These are phyloP conservation scores for Philypnodon macrostomus DNA, from an alignment of 2,797 vertebrate species.

Conservation along the genomic window DNA sequence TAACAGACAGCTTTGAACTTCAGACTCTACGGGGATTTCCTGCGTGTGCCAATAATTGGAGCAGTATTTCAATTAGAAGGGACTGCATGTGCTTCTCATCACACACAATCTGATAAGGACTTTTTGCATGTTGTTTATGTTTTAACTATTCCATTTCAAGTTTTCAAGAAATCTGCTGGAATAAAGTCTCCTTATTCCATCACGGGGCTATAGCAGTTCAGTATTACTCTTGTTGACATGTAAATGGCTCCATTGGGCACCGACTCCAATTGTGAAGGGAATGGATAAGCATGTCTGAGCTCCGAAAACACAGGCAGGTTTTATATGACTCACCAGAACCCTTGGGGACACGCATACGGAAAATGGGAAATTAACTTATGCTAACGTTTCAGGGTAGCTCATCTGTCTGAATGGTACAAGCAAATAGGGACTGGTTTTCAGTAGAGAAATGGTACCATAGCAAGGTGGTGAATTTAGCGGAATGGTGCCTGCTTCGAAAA, in stretches of 20 bases:
- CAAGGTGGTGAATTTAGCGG: background rate
- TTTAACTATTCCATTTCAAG: too few relatives aligned
- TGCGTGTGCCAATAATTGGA: slow-evolving; percentile 28
- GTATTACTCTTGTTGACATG: slow-evolving; percentile 31
- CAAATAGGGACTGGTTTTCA: slow-evolving; percentile 7
- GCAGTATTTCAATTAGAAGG: slow-evolving; percentile 23
- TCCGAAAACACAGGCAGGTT: slow-evolving; percentile 30
- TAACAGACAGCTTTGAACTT: slow-evolving; percentile 20
- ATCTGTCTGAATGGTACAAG: slow-evolving; percentile 35
- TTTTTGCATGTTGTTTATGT: too few relatives aligned
- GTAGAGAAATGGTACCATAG: slow-evolving; percentile 13
- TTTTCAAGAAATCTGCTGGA: too few relatives aligned
- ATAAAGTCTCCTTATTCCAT: slow-evolving; percentile 1
- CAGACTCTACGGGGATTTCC: slow-evolving; percentile 13
- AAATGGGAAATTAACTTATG: slow-evolving; percentile 56
- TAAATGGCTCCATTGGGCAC: slow-evolving; percentile 31
- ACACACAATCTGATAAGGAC: too few relatives aligned
- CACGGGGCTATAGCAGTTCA: slow-evolving; percentile 14
- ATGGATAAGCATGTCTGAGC: slow-evolving; percentile 30
- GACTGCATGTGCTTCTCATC: slow-evolving; percentile 12
- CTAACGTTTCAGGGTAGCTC: slow-evolving; percentile 41
- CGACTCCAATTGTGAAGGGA: slow-evolving; percentile 24
- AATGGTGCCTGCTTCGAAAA: too few relatives aligned
- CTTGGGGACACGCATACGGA: slow-evolving; percentile 25
- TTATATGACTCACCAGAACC: slow-evolving; percentile 28